These are phyloP conservation scores for Carettochelys insculpta DNA, from an alignment of 2,113 vertebrate genomes.

Conservation along the genomic window DNA sequence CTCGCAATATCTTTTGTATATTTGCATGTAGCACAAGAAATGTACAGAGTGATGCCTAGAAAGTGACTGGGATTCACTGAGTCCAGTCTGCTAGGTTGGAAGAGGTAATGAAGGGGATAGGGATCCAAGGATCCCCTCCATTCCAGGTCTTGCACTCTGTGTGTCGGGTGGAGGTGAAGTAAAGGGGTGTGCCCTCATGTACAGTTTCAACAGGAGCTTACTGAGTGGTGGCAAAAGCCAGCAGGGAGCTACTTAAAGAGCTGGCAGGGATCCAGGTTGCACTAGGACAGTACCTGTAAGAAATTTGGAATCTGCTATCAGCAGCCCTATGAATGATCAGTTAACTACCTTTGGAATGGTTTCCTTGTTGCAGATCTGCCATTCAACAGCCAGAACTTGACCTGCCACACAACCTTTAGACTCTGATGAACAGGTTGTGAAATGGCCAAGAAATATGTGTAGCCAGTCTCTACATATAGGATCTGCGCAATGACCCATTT, in stretches of 20 bases:
- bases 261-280: no score
- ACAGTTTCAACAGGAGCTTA: no score
- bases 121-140: neutral
- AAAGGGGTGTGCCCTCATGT: no score
- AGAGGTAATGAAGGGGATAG: no score
- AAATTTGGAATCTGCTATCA: neutral
- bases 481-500: neutral
- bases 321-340: neutral
- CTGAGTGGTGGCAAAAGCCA: no score
- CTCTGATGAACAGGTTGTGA: neutral
- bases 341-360: neutral
- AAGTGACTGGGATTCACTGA: neutral
- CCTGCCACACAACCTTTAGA: neutral
- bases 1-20: accelerated
- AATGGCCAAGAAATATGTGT: neutral
- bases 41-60: no score
- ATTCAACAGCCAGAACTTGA: neutral
- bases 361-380: neutral
- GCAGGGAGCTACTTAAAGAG: no score
- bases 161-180: no score
- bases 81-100: neutral
- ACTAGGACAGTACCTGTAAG: no score
- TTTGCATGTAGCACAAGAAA: accelerated
- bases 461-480: neutral
- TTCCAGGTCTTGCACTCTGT: neutral